A percentile compares a stretch with the other conserved stretches of the same genome.
phyloP scores from a whole-genome alignment of 2,113 vertebrate genomes.

The Laticauda colubrina region DNA sequence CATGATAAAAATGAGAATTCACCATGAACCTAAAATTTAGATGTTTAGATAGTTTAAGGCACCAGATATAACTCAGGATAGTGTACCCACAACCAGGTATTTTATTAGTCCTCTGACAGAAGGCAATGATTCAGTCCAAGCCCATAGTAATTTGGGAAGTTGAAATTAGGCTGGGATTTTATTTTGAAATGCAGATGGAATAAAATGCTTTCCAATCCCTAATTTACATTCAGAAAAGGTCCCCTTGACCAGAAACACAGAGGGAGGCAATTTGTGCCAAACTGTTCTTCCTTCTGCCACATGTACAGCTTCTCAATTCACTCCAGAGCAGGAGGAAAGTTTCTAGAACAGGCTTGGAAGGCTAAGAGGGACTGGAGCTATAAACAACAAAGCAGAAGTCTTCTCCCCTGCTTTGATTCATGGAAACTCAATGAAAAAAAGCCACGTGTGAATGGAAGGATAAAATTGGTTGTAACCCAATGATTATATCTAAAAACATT shows the following conservation, averaged over 20 bases:
- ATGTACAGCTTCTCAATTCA: not conserved
- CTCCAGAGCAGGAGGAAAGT: not conserved
- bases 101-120: not conserved
- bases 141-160: not conserved
- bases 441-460: not conserved
- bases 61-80: not conserved
- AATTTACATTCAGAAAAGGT: not conserved
- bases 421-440: not conserved
- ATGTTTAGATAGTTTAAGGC: not conserved
- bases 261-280: not conserved
- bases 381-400: not conserved
- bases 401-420: not conserved
- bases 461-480: not conserved
- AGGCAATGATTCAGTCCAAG: not conserved
- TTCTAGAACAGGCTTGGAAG: not conserved
- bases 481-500: not conserved
- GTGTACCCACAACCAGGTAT: not conserved
- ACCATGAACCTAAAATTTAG: not conserved
- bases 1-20: fast-evolving
- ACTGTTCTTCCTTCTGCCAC: not conserved
- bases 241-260: not conserved
- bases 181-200: not conserved
- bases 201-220: not conserved
- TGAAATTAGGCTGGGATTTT: not conserved
- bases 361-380: not conserved